Conservation (phyloP, 2,797 vertebrate species). For the Eupleurogrammus muticus region DNA sequence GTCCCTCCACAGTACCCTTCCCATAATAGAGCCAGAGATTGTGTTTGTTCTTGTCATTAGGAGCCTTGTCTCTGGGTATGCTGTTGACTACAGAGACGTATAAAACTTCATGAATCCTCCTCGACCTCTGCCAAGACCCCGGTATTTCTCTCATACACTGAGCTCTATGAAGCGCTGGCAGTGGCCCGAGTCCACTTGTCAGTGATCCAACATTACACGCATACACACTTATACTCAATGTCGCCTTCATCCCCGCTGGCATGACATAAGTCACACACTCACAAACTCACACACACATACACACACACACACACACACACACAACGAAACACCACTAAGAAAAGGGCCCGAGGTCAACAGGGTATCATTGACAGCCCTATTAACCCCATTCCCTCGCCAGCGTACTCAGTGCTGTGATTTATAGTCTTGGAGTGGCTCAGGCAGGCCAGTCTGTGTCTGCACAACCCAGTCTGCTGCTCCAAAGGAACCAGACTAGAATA, state of each 20-base stretch:
- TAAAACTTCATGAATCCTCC: slow-evolving; percentile 60
- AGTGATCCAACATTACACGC: slow-evolving; percentile 40
- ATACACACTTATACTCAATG: slow-evolving; percentile 10
- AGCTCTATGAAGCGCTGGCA: slow-evolving; percentile 49
- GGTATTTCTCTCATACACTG: slow-evolving; percentile 34
- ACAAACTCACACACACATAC: slow-evolving; percentile 17
- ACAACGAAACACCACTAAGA: slow-evolving; percentile 2
- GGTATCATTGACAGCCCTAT: slow-evolving; percentile 54
- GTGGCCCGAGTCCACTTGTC: slow-evolving; percentile 37
- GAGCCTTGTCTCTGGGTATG: slow-evolving; percentile 34
- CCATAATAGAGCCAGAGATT: slow-evolving; percentile 36
- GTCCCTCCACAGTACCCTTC: slow-evolving; percentile 26
- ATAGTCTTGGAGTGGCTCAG: slow-evolving; percentile 44
- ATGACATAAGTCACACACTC: slow-evolving; percentile 22
- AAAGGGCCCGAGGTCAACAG: slow-evolving; percentile 50
- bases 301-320: slow-evolving; percentile 5
- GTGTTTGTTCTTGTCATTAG: slow-evolving; percentile 61
- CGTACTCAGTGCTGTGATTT: slow-evolving; percentile 58
- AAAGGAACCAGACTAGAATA: slow-evolving; percentile 55
- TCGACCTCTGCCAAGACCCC: slow-evolving; percentile 44
- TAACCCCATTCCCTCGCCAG: slow-evolving; percentile 44
- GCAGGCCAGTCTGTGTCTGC: slow-evolving; percentile 47
- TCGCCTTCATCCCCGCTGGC: slow-evolving; percentile 14
- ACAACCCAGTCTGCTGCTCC: slow-evolving; percentile 45
- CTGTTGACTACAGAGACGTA: slow-evolving; percentile 35